Base-by-base conservation (phyloP, 2,797 vertebrate genomes). In the Leucoraja ocellata region DNA sequence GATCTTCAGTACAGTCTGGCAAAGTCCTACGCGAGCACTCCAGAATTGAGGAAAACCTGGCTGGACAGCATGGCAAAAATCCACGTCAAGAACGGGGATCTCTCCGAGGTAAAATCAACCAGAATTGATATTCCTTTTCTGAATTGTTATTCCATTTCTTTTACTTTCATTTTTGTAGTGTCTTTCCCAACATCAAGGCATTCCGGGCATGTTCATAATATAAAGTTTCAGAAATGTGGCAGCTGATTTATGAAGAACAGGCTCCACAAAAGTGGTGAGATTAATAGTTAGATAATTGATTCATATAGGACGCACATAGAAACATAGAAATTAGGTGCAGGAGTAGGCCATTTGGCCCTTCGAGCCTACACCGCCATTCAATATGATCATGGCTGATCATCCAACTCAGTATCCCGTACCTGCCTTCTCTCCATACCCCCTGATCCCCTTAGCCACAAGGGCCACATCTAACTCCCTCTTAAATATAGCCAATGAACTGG, bases 41-140 rank as follows among this genome's bases (percentile, higher is more conserved):
- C 99, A 0, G 99, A 99, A 94, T 98, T 99, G n/a, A 97, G 99
- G 93, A 99, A 99, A 95, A 99, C 99, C 0, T 99, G 99, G 99
- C 95, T 99, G 93, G 99, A 99, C 96, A 99, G 99, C 96, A 99
- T 99, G 98, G 98, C 99, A 9, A 97, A 97, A 94, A 99, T 99
- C 95, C 99, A 99, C 81, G 96, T 98, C 94, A 99, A 99, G 96
- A 99, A 99, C 21, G 97, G 98, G 78, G 98, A 99, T 94, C 97
- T 99, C 16, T 99, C 99, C 0, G 98, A 99, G 97, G 99, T 98
- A 93, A 94, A 94, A 32, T 39, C 61, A 68, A 39, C 46, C 16
- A 73, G 23, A 65, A 39, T 18, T 18, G 2, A 2, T 9, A 18
- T 10, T 36, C 7, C 21, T 7, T 88, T 68, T 23, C n/a, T 61